Evolutionary conservation across 2,113 vertebrate genomes (phyloP).

Genomic region (Furnarius figulus): DNA sequence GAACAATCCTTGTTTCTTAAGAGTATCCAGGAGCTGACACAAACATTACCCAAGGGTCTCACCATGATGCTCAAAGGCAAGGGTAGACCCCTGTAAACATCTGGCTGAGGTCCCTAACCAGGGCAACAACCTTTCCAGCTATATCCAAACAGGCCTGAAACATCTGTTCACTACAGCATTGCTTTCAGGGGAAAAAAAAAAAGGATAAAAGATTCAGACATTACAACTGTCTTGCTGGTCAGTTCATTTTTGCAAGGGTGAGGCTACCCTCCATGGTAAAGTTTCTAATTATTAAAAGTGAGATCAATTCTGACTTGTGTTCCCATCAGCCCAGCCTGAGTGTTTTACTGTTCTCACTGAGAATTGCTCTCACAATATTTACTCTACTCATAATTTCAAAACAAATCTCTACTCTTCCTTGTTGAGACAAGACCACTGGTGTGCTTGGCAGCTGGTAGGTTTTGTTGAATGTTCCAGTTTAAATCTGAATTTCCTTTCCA

Average conservation of each 20-base stretch:
- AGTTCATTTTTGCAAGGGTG: background rate
- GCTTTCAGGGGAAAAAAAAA: background rate
- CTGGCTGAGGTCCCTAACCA: background rate
- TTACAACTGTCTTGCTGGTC: background rate
- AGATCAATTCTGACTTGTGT: background rate
- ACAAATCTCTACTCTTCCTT: conserved; percentile 28
- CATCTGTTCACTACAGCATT: background rate
- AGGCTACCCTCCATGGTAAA: background rate
- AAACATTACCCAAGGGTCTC: background rate
- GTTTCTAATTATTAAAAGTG: background rate
- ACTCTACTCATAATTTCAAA: conserved; percentile 8
- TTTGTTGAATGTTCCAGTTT: conserved; percentile 45
- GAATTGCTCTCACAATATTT: conserved; percentile 42
- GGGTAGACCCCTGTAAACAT: background rate
- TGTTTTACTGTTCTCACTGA: conserved; percentile 1
- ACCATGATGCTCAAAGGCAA: background rate
- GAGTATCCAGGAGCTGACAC: background rate
- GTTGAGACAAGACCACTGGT: conserved; percentile 33
- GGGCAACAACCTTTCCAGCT: background rate
- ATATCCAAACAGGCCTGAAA: background rate
- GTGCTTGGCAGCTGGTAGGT: background rate
- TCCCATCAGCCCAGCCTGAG: background rate
- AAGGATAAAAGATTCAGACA: background rate
- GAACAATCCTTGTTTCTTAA: background rate
- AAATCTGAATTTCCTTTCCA: conserved; percentile 29